These are phyloP conservation scores for Latrodectus elegans DNA, from an alignment of 2,888 invertebrate species.

Conservation along the genomic window DNA sequence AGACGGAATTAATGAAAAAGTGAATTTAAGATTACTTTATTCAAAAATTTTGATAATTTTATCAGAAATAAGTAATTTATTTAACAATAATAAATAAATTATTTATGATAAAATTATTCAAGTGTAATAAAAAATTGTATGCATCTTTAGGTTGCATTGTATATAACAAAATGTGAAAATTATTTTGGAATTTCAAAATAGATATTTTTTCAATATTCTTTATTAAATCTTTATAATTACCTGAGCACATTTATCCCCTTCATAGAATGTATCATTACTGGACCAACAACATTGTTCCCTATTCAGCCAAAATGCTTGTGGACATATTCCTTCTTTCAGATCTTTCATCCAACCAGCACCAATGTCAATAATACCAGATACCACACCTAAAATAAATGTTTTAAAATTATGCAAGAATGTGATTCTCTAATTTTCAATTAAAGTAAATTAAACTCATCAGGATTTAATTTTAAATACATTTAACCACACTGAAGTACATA, in stretches of 20 bases:
- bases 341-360: conserved; percentile 78
- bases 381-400: conserved; percentile 57
- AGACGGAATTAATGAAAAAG: too few relatives aligned
- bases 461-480: too few relatives aligned
- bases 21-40: too few relatives aligned
- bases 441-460: too few relatives aligned
- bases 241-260: conserved; percentile 72
- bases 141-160: too few relatives aligned
- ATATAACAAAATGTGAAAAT: not conserved
- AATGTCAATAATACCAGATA: conserved; percentile 72
- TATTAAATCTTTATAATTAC: not conserved
- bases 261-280: conserved; percentile 76
- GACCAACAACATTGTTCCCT: conserved; percentile 79
- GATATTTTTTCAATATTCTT: not conserved
- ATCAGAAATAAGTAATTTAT: too few relatives aligned
- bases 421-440: too few relatives aligned
- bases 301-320: conserved; percentile 79
- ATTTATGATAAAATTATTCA: too few relatives aligned
- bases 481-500: too few relatives aligned
- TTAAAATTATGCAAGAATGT: not conserved
- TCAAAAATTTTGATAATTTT: too few relatives aligned
- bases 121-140: too few relatives aligned
- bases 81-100: too few relatives aligned
- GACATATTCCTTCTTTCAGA: conserved; percentile 78
- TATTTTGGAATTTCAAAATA: not conserved